Evolutionary conservation across 2,888 invertebrate genomes (phyloP), one percentile per base, ranked within the genome.

Genomic region (Drosophila multiciliata): DNA sequence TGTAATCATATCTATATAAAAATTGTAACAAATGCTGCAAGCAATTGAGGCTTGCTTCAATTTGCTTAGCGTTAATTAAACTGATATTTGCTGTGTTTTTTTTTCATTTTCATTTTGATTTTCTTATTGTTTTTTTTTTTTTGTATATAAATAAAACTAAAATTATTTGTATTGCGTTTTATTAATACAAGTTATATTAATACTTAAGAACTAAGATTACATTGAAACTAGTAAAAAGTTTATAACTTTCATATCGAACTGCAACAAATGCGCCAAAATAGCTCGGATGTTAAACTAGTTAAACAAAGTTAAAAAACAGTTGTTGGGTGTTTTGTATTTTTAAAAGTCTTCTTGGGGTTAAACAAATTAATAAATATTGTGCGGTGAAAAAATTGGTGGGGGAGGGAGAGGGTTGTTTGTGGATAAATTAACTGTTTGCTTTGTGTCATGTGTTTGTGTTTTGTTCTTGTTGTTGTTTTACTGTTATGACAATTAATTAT

Each of bases 91-190:
- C 35, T 71, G 65, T 35, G 50, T 38, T 54, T 69, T 48, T 55
- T n/a, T 64, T 29, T 1, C 9, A 6, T 49, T 17, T 45, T 45
- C 48, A 23, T 54, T 54, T 35, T 26, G 7, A 26, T 32, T 33
- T 49, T 52, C 11, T 55, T 26, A 15, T 42, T 23, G 50, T 64
- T 60, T 32, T 32, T 53, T 57, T 35, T 61, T 58, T 32, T 61
- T 45, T 58, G 59, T 49, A 49, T 83, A 83, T 83, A 86, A 86
- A 87, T 86, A 87, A 82, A 86, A 86, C 82, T 86, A 88, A 85
- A 83, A 78, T 82, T 87, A 85, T 87, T 85, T 85, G 85, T 84
- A 82, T 87, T 87, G 84, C 80, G 73, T 80, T 87, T 87, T 86
- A 83, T 83, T 88, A 83, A 83, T 82, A 85, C 80, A 82, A 83